These are phyloP conservation scores for Lepidurus packardi DNA, from an alignment of 1,140 invertebrate genomes.

Conservation along the genomic window DNA sequence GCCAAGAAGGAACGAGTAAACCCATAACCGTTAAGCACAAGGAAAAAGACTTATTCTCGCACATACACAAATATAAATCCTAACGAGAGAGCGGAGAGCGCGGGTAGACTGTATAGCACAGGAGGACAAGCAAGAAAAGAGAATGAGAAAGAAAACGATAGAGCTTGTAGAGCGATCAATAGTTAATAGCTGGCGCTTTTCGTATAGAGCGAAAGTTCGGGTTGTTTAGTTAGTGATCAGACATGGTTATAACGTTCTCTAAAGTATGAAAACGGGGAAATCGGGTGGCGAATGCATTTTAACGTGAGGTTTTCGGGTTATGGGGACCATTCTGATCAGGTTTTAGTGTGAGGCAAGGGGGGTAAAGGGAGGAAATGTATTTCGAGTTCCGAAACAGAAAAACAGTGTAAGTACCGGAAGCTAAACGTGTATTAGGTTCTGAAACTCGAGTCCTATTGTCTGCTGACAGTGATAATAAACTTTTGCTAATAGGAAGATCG, in stretches of 20 bases:
- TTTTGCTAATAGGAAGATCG: no score
- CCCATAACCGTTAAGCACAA: conserved; percentile 11
- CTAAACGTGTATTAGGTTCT: no score
- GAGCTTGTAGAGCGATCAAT: not conserved
- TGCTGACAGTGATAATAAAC: no score
- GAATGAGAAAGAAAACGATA: not conserved
- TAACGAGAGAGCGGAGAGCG: not conserved
- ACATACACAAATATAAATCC: conserved; percentile 12
- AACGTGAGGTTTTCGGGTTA: no score
- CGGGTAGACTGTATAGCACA: not conserved
- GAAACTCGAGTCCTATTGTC: no score
- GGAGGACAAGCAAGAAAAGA: not conserved
- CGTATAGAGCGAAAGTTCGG: not conserved
- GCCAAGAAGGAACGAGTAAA: conserved; percentile 3
- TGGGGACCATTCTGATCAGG: no score
- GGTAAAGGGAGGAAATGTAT: no score
- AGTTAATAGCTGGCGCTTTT: not conserved
- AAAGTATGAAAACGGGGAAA: no score
- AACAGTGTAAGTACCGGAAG: no score
- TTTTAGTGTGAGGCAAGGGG: no score
- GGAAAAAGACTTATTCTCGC: not conserved
- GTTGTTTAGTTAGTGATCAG: conserved; percentile 8
- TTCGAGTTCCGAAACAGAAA: no score
- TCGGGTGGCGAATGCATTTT: no score
- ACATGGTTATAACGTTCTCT: not conserved